phyloP scores from a whole-genome alignment of 2,888 invertebrate species.

The Agapetus fuscipes region DNA sequence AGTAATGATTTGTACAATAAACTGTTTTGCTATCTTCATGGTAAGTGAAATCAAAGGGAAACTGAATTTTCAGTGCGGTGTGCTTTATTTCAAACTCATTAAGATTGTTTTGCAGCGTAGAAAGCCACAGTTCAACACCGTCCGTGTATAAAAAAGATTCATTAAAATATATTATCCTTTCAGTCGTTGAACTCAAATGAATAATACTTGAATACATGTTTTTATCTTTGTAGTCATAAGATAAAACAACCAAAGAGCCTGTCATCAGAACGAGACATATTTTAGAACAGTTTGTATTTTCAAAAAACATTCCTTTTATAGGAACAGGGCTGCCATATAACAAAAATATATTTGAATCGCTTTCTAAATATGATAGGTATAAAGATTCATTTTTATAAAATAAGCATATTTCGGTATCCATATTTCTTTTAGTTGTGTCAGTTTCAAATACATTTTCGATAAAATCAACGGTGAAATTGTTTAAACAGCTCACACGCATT shows the following conservation, averaged over 20 bases:
- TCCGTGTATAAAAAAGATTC: conserved; percentile 11
- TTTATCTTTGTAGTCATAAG: conserved; percentile 5
- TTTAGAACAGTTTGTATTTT: conserved; percentile 5
- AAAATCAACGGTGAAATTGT: conserved; percentile 12
- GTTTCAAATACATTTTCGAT: conserved; percentile 10
- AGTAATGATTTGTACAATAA: conserved; percentile 9
- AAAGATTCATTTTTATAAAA: conserved; percentile 2
- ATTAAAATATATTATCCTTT: conserved; percentile 2
- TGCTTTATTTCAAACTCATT: conserved; percentile 8
- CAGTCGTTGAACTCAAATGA: conserved; percentile 10
- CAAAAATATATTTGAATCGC: neutral
- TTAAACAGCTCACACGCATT: conserved; percentile 5
- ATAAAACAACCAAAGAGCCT: conserved; percentile 12
- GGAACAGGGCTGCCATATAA: conserved; percentile 8
- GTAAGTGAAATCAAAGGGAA: conserved; percentile 8
- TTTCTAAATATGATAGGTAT: conserved; percentile 8
- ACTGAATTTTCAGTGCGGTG: conserved; percentile 1
- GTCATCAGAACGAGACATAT: conserved; percentile 9
- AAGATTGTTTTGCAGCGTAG: neutral
- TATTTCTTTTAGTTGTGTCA: conserved; percentile 7
- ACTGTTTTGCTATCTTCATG: neutral
- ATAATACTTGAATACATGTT: conserved; percentile 4
- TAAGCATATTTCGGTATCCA: conserved; percentile 7
- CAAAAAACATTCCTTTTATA: conserved; percentile 4
- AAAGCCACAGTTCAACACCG: conserved; percentile 5